A percentile compares a stretch with the other conserved stretches of the same genome.
phyloP scores from a whole-genome alignment of 2,113 vertebrate species.

The Podarcis cretensis region DNA sequence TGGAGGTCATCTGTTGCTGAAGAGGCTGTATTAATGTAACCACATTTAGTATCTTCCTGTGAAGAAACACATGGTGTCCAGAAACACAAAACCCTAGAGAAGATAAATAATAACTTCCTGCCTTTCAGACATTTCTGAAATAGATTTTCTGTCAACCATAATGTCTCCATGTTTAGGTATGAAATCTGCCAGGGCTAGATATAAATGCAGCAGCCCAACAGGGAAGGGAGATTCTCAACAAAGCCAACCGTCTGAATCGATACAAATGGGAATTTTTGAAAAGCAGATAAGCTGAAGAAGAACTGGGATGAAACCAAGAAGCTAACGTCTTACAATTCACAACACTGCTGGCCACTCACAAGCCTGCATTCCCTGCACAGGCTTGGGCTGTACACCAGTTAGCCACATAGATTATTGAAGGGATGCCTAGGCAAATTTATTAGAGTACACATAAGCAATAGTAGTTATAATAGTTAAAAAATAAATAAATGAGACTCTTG shows the following conservation, averaged over 20 bases:
- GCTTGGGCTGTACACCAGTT: background rate
- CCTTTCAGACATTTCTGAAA: slow-evolving; percentile 16
- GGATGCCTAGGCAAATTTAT: too few relatives aligned
- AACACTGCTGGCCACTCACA: background rate
- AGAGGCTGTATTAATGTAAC: background rate
- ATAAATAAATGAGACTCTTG: too few relatives aligned
- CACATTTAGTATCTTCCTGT: background rate
- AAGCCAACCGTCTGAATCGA: background rate
- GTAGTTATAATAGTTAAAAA: too few relatives aligned
- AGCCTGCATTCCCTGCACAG: background rate
- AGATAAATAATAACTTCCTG: slow-evolving; percentile 5
- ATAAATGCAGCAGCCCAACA: background rate
- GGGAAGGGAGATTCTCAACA: background rate
- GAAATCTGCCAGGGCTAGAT: background rate
- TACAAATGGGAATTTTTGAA: slow-evolving; percentile 2
- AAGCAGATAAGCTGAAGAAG: background rate
- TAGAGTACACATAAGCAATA: too few relatives aligned
- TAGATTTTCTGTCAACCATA: slow-evolving; percentile 12
- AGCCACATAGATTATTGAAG: too few relatives aligned
- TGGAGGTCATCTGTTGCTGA: background rate
- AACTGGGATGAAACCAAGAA: background rate
- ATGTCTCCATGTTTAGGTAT: slow-evolving; percentile 19
- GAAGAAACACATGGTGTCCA: background rate
- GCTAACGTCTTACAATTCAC: background rate
- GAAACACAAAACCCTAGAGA: background rate